Conservation (phyloP, 2,797 vertebrate species). For the Melanitta fusca region DNA sequence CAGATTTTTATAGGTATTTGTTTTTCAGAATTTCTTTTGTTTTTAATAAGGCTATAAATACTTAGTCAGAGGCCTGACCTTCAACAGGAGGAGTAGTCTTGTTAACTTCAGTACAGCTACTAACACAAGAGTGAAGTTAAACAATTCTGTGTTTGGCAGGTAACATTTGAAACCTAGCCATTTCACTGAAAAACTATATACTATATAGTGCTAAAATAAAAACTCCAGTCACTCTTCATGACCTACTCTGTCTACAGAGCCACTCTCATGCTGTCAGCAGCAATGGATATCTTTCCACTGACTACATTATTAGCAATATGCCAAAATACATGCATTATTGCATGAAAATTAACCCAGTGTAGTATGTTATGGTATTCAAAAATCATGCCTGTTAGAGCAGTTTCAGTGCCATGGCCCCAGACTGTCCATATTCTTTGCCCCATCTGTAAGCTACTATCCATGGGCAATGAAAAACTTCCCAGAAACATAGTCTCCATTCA, state of each 20-base stretch:
- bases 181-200: not conserved
- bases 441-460: not conserved
- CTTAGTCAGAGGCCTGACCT: not conserved
- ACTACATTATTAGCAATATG: not conserved
- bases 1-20: not conserved
- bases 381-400: not conserved
- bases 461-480: not conserved
- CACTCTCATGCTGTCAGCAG: not conserved
- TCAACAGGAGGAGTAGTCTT: not conserved
- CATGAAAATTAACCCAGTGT: not conserved
- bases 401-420: not conserved
- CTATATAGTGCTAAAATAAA: not conserved
- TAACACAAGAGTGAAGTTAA: not conserved
- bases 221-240: not conserved
- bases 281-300: not conserved
- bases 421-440: not conserved
- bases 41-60: not conserved
- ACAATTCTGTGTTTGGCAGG: not conserved
- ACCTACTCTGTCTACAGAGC: not conserved
- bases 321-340: not conserved
- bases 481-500: not conserved
- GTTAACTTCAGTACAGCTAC: not conserved
- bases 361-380: not conserved
- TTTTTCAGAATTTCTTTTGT: not conserved
- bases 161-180: not conserved